These are phyloP conservation scores for Apis dorsata DNA, from an alignment of 1,140 invertebrate species.

Conservation along the genomic window DNA sequence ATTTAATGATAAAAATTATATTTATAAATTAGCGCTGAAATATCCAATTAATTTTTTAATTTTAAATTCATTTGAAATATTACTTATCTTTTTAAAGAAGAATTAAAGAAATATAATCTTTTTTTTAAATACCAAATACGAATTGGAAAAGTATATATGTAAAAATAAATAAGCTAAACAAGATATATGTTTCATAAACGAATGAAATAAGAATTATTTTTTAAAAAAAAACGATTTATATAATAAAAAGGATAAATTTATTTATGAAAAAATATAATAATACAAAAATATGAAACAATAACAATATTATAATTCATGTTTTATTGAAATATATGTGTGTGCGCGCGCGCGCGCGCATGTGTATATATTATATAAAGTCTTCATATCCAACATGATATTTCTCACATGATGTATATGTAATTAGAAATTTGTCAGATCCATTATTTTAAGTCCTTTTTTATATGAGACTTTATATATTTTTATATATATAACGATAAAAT, in stretches of 20 bases:
- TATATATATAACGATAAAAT: conserved; percentile 13
- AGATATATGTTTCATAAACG: not conserved
- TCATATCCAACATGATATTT: not conserved
- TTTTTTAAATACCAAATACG: too few species aligned
- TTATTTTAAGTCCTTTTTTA: not conserved
- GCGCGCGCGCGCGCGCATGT: not conserved
- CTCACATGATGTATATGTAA: not conserved
- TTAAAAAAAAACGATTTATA: not conserved
- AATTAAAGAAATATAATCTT: too few species aligned
- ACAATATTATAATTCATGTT: conserved; percentile 30
- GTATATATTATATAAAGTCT: conserved; percentile 20
- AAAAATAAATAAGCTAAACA: not conserved
- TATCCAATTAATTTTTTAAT: too few species aligned
- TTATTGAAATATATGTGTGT: conserved; percentile 38
- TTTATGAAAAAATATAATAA: conserved; percentile 48
- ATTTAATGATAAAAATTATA: not conserved
- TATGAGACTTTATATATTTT: not conserved
- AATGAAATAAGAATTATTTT: not conserved
- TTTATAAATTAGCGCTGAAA: not conserved
- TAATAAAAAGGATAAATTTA: conserved; percentile 58
- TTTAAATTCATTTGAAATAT: not conserved
- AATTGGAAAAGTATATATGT: too few species aligned
- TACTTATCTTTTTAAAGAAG: not conserved
- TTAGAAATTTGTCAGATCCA: not conserved
- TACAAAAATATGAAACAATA: conserved; percentile 61